Conservation (phyloP, 35 echinoderm and acorn worm genomes). For the Apostichopus parvimensis region DNA sequence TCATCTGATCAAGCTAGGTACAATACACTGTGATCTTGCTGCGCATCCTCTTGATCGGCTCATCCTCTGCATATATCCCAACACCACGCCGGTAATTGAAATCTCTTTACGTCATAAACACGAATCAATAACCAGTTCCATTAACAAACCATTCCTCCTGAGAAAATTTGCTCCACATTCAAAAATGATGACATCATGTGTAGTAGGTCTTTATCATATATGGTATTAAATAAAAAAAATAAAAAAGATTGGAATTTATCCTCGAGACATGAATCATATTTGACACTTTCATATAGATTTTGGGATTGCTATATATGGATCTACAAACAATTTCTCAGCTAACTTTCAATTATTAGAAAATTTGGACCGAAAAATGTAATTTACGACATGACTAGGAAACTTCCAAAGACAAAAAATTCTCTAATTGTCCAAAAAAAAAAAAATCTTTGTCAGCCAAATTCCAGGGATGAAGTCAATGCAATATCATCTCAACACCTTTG, state of each 20-base stretch:
- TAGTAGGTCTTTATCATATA: slow-evolving; percentile 16
- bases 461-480: too few relatives aligned
- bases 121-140: slow-evolving; percentile 39
- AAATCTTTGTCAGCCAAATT: too few relatives aligned
- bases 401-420: too few relatives aligned
- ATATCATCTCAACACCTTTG: too few relatives aligned
- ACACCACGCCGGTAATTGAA: slow-evolving; percentile 22
- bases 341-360: background rate
- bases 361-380: too few relatives aligned
- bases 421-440: too few relatives aligned
- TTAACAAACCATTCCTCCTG: slow-evolving; percentile 52
- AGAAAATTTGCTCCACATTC: slow-evolving; percentile 35
- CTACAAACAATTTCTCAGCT: background rate
- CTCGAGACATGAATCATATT: slow-evolving; percentile 28
- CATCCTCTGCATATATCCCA: background rate
- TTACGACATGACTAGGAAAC: too few relatives aligned
- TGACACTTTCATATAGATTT: slow-evolving; percentile 11
- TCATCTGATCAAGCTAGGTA: background rate
- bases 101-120: slow-evolving; percentile 51
- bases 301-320: background rate
- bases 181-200: slow-evolving; percentile 37
- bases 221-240: background rate
- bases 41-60: background rate
- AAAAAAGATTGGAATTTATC: slow-evolving; percentile 18
- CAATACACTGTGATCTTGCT: background rate